Evolutionary conservation across 2,113 vertebrate genomes (phyloP).

Genomic region (Euleptes europaea): DNA sequence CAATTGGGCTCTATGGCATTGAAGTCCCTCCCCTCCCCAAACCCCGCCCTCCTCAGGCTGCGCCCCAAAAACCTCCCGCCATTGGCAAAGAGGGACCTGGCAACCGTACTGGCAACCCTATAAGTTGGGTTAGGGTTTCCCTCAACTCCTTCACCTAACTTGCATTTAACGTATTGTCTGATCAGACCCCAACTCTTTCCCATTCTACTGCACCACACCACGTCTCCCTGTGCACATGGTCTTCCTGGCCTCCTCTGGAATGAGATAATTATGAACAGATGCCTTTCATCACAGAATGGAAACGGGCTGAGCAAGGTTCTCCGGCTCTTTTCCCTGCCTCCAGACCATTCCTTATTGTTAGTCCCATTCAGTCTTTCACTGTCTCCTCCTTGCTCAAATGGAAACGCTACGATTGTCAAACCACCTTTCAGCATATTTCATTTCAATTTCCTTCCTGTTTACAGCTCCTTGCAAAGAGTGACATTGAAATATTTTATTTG

Average conservation of each 20-base stretch:
- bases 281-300: neutral
- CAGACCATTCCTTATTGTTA: neutral
- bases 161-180: too few relatives aligned
- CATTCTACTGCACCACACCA: neutral
- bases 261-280: neutral
- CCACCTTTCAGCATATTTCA: constrained; percentile 10
- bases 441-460: constrained; percentile 29
- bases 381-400: constrained; percentile 4
- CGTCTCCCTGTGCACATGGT: neutral
- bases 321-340: neutral
- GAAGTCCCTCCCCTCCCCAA: too few relatives aligned
- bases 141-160: too few relatives aligned
- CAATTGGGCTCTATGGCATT: too few relatives aligned
- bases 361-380: neutral
- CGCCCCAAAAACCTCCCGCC: too few relatives aligned
- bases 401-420: neutral
- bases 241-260: neutral
- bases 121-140: too few relatives aligned
- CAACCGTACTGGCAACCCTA: too few relatives aligned
- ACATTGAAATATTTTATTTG: constrained; percentile 37
- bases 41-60: too few relatives aligned
- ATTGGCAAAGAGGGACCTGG: too few relatives aligned
- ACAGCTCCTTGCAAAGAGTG: constrained; percentile 35
- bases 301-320: neutral
- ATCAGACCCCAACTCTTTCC: too few relatives aligned